These are phyloP conservation scores for Drosophila demipolita DNA, from an alignment of 2,888 invertebrate species.

Conservation along the genomic window DNA sequence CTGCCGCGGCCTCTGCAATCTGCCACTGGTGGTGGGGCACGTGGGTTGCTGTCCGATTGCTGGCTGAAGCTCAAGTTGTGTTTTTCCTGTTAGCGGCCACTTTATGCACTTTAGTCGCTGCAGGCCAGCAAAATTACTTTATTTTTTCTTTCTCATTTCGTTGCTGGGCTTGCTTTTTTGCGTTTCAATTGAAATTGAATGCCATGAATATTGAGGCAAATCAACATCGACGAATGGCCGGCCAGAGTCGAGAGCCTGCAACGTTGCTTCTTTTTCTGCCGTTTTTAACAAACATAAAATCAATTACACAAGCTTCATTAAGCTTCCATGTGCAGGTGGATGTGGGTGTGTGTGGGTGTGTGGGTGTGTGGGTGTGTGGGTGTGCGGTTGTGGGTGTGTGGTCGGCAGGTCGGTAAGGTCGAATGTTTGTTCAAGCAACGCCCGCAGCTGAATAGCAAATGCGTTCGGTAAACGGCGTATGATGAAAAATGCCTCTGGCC, in stretches of 20 bases:
- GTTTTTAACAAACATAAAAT: conserved; percentile 78
- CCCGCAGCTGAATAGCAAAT: conserved; percentile 43
- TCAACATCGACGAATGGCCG: conserved; percentile 42
- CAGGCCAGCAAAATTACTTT: conserved; percentile 63
- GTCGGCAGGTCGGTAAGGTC: conserved; percentile 50
- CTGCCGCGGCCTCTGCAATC: conserved; percentile 19
- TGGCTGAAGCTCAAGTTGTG: conserved; percentile 44
- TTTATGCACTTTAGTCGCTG: conserved; percentile 74
- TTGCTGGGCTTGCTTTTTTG: conserved; percentile 46
- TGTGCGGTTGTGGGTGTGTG: conserved; percentile 37
- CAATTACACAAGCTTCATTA: conserved; percentile 78
- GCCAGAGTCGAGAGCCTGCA: conserved; percentile 25
- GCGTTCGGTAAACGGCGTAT: conserved; percentile 52
- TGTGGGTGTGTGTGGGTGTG: conserved; percentile 15
- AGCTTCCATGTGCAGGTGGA: conserved; percentile 43
- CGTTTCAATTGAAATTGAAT: conserved; percentile 73
- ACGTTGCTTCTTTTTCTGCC: conserved; percentile 73
- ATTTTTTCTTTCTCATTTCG: conserved; percentile 38
- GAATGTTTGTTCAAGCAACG: conserved; percentile 27
- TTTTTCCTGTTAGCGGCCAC: conserved; percentile 53
- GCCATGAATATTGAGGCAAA: conserved; percentile 64
- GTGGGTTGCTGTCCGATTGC: conserved; percentile 31
- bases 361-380: conserved; percentile 28
- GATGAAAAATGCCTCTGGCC: conserved; percentile 46
- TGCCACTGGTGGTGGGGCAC: conserved; percentile 21